A percentile compares a stretch with the other conserved stretches of the same genome.
Evolutionary conservation across 2,888 invertebrate genomes (phyloP).

Genomic region (Melitaea athalia): DNA sequence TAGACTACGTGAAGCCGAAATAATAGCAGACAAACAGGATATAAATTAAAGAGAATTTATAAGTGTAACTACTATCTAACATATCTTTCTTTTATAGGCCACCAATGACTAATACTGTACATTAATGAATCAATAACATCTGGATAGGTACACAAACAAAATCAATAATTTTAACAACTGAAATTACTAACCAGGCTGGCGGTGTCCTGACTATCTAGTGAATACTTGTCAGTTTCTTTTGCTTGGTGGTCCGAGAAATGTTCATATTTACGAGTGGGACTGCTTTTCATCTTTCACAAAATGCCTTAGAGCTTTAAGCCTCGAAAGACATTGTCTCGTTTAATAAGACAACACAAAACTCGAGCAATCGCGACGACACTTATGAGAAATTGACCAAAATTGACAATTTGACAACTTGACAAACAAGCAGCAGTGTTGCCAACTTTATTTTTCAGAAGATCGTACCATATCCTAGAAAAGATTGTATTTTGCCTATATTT

Average conservation of each 20-base stretch:
- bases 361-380: constrained; percentile 59
- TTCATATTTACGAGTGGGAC: constrained; percentile 79
- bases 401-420: constrained; percentile 36
- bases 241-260: constrained; percentile 75
- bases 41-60: constrained; percentile 6
- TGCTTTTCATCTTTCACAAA: constrained; percentile 79
- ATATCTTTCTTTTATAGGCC: constrained; percentile 13
- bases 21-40: background rate
- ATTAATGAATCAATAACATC: constrained; percentile 70
- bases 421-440: too few relatives aligned
- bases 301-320: constrained; percentile 63
- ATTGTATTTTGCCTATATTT: too few relatives aligned
- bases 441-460: too few relatives aligned
- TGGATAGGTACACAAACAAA: constrained; percentile 71
- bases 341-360: constrained; percentile 61
- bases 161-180: constrained; percentile 71
- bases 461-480: too few relatives aligned
- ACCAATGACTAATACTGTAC: constrained; percentile 46
- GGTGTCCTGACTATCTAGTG: constrained; percentile 79
- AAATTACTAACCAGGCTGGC: constrained; percentile 75
- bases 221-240: constrained; percentile 77
- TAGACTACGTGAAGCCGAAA: constrained; percentile 7
- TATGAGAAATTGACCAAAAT: constrained; percentile 34
- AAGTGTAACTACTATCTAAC: constrained; percentile 15
- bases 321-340: constrained; percentile 70